Base-by-base conservation (phyloP, 2,797 vertebrate genomes). In the Pseudopleuronectes americanus region DNA sequence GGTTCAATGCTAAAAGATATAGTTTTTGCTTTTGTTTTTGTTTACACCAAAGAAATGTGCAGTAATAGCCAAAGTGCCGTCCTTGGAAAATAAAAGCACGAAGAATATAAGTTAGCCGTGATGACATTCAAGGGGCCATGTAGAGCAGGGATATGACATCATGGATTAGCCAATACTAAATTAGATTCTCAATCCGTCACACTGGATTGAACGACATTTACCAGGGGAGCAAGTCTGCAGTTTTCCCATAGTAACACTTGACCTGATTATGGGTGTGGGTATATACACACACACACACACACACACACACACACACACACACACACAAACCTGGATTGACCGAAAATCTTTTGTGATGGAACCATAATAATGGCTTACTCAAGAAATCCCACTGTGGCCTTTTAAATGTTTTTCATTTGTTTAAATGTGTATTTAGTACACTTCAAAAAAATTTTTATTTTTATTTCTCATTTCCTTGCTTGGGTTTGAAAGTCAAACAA, bases 131-230 rank as follows among this genome's bases (percentile, higher is more conserved):
- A 23, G 4, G 4, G 2, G 10, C 7, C 56, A 38, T 41, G 36
- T 8, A 16, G 56, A 41, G 21, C n/a, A 12, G 56, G 21, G 56
- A 57, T 21, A 79, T 87, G 80, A 91, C 80, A 76, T 81, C 77
- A 87, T 26, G 31, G 23, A 56, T 75, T 56, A 67, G 80, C 51
- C 62, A 68, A 77, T 6, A 57, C 23, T 36, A 61, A 21, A 52
- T 57, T 24, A 45, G 66, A 88, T 75, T 79, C 72, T 73, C 68
- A 66, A 84, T 84, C 80, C 75, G 81, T 87, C 49, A 80, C 22
- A 57, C 23, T 23, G 71, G 58, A 71, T 79, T 73, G 70, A 65
- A 79, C 67, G 61, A 60, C 76, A 69, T 71, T 66, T 57, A 86
- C 75, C 83, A 58, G 49, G 84, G 80, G 81, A 88, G 45, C n/a